Evolutionary conservation across 2,797 vertebrate genomes (phyloP), one percentile per base, ranked within the genome.

Genomic region (Mormyrus proboscirostris): DNA sequence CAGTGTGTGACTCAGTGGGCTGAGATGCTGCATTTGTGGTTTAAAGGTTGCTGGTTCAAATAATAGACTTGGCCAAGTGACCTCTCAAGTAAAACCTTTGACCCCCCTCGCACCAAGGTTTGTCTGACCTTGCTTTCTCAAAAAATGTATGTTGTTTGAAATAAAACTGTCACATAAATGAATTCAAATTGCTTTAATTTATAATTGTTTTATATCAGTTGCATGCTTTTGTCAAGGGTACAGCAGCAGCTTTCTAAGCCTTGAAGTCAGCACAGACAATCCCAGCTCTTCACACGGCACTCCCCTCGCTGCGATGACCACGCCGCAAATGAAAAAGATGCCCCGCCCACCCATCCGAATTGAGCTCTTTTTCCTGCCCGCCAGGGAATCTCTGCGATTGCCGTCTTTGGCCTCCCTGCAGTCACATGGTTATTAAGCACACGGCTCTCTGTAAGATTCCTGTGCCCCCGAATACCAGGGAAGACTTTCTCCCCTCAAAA

Each of bases 401-500:
- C 53, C 14, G 22, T n/a, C 14, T 38, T 1, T 57, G 14, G 10
- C 25, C 85, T 19, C 53, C 41, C 85, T 38, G 50, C 22, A 38
- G 33, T 38, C 7, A 22, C 47, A 53, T 29, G 25, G 25, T 53
- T 41, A 57, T 59, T 86, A 86, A 22, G 50, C 14, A 33, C 50
- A 41, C 14, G 1, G 51, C 51, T 14, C 25, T 57, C 50, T 38
- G 51, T 33, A 8, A 14, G 9, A 55, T 86, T 86, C 12, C 14
- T 29, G 12, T 55, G 29, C n/a, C 22, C 53, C 85, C 85, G 0
- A 59, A 59, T 41, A 86, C 50, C 50, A 19, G 85, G 29, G 53
- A 88, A 25, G 38, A 47, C 16, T 29, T n/a, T n/a, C 86, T 22
- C 55, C n/a, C 41, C 85, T 88, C 50, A 88, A 10, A 85, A 89